Evolutionary conservation across 1,140 invertebrate species (phyloP), one percentile per base, ranked within the genome.

Genomic region (Akabosia matsudoensis): DNA sequence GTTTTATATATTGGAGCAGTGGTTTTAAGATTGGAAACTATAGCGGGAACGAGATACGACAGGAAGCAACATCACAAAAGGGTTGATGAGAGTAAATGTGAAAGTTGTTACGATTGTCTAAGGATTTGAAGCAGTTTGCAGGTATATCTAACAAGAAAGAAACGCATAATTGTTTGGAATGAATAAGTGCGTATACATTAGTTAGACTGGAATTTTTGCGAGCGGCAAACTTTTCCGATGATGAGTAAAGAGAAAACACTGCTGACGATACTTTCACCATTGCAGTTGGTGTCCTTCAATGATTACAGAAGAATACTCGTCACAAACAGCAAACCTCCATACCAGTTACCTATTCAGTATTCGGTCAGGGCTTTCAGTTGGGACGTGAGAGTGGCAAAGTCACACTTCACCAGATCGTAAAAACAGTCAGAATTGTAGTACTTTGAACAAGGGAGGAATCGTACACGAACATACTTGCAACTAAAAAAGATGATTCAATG

Each of bases 301-400:
- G 37, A 10, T 10, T 45, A 45, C 37, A n/a, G 54, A 14, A 22
- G 13, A n/a, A 22, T 61, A 61, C 7, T 22, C 7, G 4, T 22
- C 54, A 14, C 54, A 61, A 14, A 22, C 54, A n/a, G 3, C 54
- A 13, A 10, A 13, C 54, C 7, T 22, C 54, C 24, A 13, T 22
- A 18, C 56, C 56, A 13, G 7, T 31, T 24, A 77, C 28, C 79
- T 75, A 75, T 70, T 81, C 72, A 54, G 79, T 81, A 81, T 81
- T 81, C 79, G 73, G 22, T 22, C n/a, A 70, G 70, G 28, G 74
- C 70, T 26, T 74, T 51, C 31, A 64, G 24, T 14, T 79, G 75
- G 78, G 77, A 78, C 80, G 80, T 81, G 80, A 81, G 78, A 79
- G 76, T 77, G 75, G 74, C 74, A 81, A 76, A 81, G 80, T 81